Evolutionary conservation across 2,797 vertebrate genomes (phyloP).

Genomic region (Hybognathus amarus): DNA sequence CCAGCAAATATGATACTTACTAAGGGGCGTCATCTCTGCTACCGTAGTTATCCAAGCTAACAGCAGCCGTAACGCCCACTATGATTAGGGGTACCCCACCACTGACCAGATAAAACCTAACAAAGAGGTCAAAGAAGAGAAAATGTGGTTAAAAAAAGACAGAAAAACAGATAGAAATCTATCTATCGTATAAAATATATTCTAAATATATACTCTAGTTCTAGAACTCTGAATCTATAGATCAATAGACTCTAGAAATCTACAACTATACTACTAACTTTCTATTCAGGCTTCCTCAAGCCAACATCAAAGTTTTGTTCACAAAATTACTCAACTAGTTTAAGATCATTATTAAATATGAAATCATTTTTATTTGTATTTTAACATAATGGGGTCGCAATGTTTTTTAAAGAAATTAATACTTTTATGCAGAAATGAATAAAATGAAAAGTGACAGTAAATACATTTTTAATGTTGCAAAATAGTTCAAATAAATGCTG

Average conservation of each 20-base stretch:
- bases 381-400: not conserved
- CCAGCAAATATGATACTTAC: slow-evolving; percentile 78
- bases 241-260: no score
- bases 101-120: slow-evolving; percentile 91
- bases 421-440: not conserved
- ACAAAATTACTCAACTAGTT: not conserved
- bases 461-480: not conserved
- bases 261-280: not conserved
- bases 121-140: slow-evolving; percentile 45
- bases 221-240: no score
- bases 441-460: not conserved
- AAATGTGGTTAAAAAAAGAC: not conserved
- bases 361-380: not conserved
- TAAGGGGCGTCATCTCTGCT: slow-evolving; percentile 84
- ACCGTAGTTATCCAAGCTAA: slow-evolving; percentile 91
- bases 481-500: not conserved
- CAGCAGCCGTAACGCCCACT: slow-evolving; percentile 90
- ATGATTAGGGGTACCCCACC: slow-evolving; percentile 91
- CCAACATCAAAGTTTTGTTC: not conserved
- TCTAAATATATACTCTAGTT: no score
- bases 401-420: not conserved
- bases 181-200: no score
- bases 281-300: not conserved
- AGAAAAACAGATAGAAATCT: not conserved
- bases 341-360: not conserved